Conservation (phyloP, 2,113 vertebrate species). For the Strix aluco region DNA sequence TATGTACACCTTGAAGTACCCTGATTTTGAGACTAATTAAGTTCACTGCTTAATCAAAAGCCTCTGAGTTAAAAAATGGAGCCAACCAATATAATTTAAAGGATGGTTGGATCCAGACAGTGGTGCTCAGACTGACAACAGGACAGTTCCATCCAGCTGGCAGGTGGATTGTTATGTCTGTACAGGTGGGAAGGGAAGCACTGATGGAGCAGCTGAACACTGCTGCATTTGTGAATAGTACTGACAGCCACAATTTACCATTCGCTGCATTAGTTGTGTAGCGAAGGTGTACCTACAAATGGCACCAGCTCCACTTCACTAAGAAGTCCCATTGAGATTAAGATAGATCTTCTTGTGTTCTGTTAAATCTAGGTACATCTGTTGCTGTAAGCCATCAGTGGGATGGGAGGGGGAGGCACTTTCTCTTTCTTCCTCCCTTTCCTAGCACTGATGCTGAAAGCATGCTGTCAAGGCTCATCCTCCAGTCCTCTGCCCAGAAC, state of each 20-base stretch:
- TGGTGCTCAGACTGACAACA: neutral
- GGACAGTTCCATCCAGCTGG: neutral
- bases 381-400: neutral
- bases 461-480: neutral
- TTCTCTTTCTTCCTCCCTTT: neutral
- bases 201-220: neutral
- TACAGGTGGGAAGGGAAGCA: neutral
- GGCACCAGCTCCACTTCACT: neutral
- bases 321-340: neutral
- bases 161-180: neutral
- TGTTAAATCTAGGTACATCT: neutral
- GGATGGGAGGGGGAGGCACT: neutral
- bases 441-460: neutral
- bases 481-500: neutral
- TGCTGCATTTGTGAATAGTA: neutral
- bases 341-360: neutral
- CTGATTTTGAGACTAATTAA: neutral
- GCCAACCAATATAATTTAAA: neutral
- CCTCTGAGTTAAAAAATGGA: neutral
- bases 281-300: neutral
- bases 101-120: neutral
- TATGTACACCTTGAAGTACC: neutral
- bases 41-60: neutral
- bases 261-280: neutral
- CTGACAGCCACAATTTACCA: neutral